These are phyloP conservation scores for Microtus obscurus DNA, from an alignment of 2,797 vertebrate genomes.

Conservation along the genomic window DNA sequence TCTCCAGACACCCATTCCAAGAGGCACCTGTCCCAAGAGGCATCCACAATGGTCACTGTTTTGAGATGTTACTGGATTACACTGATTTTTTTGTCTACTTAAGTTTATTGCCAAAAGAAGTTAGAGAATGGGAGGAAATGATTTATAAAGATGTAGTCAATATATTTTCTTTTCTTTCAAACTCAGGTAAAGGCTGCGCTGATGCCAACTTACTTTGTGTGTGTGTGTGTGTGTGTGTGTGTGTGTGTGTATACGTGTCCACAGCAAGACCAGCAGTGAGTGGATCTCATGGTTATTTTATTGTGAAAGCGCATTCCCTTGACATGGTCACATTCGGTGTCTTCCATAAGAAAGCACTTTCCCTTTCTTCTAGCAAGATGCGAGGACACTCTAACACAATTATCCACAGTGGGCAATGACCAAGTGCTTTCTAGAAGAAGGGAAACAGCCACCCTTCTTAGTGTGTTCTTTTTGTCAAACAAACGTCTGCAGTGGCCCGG, in stretches of 20 bases:
- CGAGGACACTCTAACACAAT: background rate
- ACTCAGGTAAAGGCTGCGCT: background rate
- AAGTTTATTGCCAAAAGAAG: conserved; percentile 14
- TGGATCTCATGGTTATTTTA: conserved; percentile 42
- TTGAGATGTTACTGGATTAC: background rate
- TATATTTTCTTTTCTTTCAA: conserved; percentile 34
- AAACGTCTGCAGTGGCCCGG: background rate
- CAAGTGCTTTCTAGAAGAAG: conserved; percentile 49
- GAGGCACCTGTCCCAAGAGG: background rate
- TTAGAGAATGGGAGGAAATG: background rate
- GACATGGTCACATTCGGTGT: background rate
- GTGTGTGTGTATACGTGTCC: background rate
- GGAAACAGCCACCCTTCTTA: background rate
- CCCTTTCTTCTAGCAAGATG: conserved; percentile 1
- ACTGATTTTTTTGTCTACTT: conserved; percentile 50
- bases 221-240: background rate
- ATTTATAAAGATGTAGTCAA: background rate
- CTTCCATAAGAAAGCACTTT: background rate
- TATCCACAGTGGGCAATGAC: background rate
- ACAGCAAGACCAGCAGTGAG: background rate
- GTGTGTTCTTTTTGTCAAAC: background rate
- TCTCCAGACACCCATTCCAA: background rate
- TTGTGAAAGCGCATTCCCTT: background rate
- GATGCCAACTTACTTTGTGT: background rate
- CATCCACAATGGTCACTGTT: background rate